Conservation (phyloP, 2,888 invertebrate genomes). For the Eulithis prunata region DNA sequence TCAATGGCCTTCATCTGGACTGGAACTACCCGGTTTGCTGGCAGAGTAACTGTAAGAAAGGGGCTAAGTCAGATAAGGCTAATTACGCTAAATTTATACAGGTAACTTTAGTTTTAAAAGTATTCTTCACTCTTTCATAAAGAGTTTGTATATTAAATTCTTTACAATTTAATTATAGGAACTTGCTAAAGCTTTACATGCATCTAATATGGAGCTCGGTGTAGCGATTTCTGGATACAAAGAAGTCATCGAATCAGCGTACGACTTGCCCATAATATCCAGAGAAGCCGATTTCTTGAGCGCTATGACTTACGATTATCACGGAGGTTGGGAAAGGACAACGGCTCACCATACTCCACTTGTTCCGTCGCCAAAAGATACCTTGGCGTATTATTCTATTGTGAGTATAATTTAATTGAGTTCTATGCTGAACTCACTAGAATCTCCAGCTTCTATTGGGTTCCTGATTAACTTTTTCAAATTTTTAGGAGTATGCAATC, state of each 20-base stretch:
- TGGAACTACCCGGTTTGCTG: constrained; percentile 98
- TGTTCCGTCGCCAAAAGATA: constrained; percentile 86
- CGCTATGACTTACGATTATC: constrained; percentile 95
- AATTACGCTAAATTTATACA: constrained; percentile 91
- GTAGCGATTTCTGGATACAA: constrained; percentile 95
- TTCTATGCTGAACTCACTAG: not conserved
- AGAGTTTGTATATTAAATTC: not conserved
- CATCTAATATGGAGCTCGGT: constrained; percentile 89
- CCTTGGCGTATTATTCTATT: constrained; percentile 90
- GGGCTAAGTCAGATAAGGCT: constrained; percentile 90
- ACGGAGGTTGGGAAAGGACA: constrained; percentile 93
- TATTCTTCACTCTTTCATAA: not conserved
- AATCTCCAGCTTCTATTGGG: not conserved
- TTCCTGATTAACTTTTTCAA: not conserved
- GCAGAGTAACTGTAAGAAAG: constrained; percentile 95
- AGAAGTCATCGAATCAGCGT: constrained; percentile 94
- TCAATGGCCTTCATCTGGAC: constrained; percentile 94
- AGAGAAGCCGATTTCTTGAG: constrained; percentile 90
- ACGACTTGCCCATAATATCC: constrained; percentile 89
- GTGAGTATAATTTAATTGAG: constrained; percentile 70
- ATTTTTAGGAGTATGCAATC: constrained; percentile 89
- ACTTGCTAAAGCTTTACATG: constrained; percentile 86
- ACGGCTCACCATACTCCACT: constrained; percentile 94
- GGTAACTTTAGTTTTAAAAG: constrained; percentile 64
- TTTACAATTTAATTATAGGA: constrained; percentile 75